Conservation (phyloP, 2,113 vertebrate genomes). For the Colossoma macropomum region DNA sequence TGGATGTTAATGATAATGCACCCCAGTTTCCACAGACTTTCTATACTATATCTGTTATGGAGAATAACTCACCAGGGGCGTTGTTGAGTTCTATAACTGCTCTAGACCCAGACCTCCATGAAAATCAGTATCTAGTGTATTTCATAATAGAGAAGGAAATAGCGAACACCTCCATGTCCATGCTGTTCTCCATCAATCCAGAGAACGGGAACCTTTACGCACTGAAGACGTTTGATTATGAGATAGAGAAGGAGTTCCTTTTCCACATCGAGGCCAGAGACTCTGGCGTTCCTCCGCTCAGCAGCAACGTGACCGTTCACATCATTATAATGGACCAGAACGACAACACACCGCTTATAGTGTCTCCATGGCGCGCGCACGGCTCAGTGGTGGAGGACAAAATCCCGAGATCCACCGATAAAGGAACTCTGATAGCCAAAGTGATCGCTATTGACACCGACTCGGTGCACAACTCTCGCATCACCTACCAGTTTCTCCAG, state of each 20-base stretch:
- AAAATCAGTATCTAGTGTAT: conserved; percentile 84
- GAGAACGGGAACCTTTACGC: conserved; percentile 58
- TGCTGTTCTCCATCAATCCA: conserved; percentile 83
- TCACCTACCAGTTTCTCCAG: conserved; percentile 74
- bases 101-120: conserved; percentile 71
- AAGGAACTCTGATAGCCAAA: conserved; percentile 54
- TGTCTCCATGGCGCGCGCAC: conserved; percentile 73
- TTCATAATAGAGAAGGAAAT: conserved; percentile 80
- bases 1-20: conserved; percentile 76
- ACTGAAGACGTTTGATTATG: conserved; percentile 70
- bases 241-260: conserved; percentile 71
- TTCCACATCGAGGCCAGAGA: conserved; percentile 74
- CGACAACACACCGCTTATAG: conserved; percentile 72
- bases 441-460: conserved; percentile 69
- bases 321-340: conserved; percentile 81
- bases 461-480: conserved; percentile 70
- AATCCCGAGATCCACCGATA: conserved; percentile 52
- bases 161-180: conserved; percentile 80
- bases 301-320: conserved; percentile 75
- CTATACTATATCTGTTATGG: conserved; percentile 69
- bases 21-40: conserved; percentile 69
- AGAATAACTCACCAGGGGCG: conserved; percentile 79
- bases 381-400: conserved; percentile 69
- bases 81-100: conserved; percentile 69
- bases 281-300: conserved; percentile 70